Conservation (phyloP, 2,888 invertebrate species). For the Bugula neritina region DNA sequence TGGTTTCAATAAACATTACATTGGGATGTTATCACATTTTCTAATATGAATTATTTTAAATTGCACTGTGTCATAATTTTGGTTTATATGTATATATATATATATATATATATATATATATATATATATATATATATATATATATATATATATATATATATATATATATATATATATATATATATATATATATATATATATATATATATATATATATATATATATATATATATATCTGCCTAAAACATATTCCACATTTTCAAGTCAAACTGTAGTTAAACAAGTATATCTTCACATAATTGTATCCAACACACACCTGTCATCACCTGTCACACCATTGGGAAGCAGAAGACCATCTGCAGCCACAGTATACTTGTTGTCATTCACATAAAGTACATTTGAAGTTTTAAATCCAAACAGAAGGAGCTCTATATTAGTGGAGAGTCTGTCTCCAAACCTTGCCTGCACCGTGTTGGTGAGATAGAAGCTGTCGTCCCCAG, state of each 20-base stretch:
- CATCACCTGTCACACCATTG: constrained; percentile 23
- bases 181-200: background rate
- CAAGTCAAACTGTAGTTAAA: background rate
- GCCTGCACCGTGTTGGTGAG: background rate
- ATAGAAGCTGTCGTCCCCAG: constrained; percentile 20
- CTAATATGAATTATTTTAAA: no score
- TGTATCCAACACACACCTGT: background rate
- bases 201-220: background rate
- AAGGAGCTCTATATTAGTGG: background rate
- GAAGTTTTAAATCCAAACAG: background rate
- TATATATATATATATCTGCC: no score
- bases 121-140: background rate
- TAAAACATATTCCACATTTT: background rate
- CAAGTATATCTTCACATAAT: background rate
- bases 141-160: background rate
- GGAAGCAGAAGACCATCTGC: background rate
- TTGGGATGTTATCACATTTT: no score
- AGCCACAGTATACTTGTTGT: background rate
- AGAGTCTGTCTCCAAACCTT: background rate
- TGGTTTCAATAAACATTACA: no score
- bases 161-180: background rate
- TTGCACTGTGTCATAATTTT: no score
- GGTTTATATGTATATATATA: no score
- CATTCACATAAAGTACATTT: constrained; percentile 12
- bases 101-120: background rate